Evolutionary conservation across 2,888 invertebrate species (phyloP).

Genomic region (Agonum fuliginosum): DNA sequence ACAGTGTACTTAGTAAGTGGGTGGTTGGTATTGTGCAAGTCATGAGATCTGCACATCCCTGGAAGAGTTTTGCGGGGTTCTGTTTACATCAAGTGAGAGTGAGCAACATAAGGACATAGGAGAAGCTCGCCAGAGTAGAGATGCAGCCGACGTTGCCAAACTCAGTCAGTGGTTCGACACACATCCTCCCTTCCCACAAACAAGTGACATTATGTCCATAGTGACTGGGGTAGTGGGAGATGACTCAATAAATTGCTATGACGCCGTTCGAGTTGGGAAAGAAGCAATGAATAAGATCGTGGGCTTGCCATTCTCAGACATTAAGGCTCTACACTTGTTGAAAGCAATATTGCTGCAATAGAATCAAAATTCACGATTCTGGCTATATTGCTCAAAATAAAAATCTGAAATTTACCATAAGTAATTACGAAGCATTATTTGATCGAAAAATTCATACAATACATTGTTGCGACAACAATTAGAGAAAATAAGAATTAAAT

Average conservation of each 20-base stretch:
- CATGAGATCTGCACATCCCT: slow-evolving; percentile 62
- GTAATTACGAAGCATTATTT: too few relatives aligned
- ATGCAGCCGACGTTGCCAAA: slow-evolving; percentile 6
- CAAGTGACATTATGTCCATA: slow-evolving; percentile 5
- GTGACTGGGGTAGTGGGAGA: slow-evolving; percentile 25
- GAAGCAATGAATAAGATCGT: not conserved
- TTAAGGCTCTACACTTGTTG: too few relatives aligned
- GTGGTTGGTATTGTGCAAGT: slow-evolving; percentile 61
- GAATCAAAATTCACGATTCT: too few relatives aligned
- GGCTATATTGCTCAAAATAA: too few relatives aligned
- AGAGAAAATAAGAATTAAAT: too few relatives aligned
- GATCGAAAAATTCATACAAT: too few relatives aligned
- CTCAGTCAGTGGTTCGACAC: slow-evolving; percentile 1
- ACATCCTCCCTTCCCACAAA: slow-evolving; percentile 16
- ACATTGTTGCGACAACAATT: too few relatives aligned
- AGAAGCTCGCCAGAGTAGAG: not conserved
- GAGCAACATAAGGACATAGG: slow-evolving; percentile 66
- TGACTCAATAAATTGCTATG: not conserved
- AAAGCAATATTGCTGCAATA: too few relatives aligned
- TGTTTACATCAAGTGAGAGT: slow-evolving; percentile 55
- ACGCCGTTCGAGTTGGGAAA: not conserved
- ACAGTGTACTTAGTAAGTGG: slow-evolving; percentile 63
- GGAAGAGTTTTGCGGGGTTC: slow-evolving; percentile 63
- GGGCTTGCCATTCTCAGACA: not conserved
- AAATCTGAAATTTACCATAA: too few relatives aligned